phyloP scores from a whole-genome alignment of 2,888 invertebrate species.

The Rosalia funebris region DNA sequence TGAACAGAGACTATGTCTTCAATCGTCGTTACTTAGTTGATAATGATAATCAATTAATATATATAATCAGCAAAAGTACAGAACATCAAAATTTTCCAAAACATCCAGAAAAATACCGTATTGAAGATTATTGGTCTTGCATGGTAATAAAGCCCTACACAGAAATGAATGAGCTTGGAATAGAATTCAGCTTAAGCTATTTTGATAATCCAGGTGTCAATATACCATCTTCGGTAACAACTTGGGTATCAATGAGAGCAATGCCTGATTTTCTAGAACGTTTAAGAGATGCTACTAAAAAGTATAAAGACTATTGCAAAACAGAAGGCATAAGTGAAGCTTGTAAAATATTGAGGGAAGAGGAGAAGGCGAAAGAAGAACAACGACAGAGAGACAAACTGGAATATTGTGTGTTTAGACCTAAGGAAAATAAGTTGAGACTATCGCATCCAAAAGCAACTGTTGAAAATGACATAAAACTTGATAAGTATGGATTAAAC shows the following conservation, averaged over 20 bases:
- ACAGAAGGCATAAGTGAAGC: slow-evolving; percentile 47
- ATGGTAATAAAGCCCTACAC: slow-evolving; percentile 83
- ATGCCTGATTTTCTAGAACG: slow-evolving; percentile 80
- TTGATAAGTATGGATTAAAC: slow-evolving; percentile 10
- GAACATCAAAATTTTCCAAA: slow-evolving; percentile 77
- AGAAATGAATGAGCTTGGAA: slow-evolving; percentile 71
- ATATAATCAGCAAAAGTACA: slow-evolving; percentile 76
- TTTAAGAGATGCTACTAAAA: slow-evolving; percentile 75
- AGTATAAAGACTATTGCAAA: slow-evolving; percentile 68
- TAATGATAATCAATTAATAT: slow-evolving; percentile 68
- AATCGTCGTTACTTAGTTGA: slow-evolving; percentile 75
- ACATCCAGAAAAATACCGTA: slow-evolving; percentile 75
- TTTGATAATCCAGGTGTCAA: slow-evolving; percentile 87
- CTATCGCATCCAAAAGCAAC: slow-evolving; percentile 7
- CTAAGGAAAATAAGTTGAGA: slow-evolving; percentile 50
- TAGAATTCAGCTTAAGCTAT: slow-evolving; percentile 87
- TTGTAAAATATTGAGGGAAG: slow-evolving; percentile 42
- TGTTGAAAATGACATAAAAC: slow-evolving; percentile 6
- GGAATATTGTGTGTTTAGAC: slow-evolving; percentile 45
- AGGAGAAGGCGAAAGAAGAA: slow-evolving; percentile 38
- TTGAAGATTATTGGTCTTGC: slow-evolving; percentile 85
- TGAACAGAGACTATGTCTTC: slow-evolving; percentile 89
- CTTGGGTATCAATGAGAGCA: slow-evolving; percentile 81
- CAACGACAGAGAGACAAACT: slow-evolving; percentile 45
- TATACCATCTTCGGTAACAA: slow-evolving; percentile 76